phyloP scores from a whole-genome alignment of 2,888 invertebrate genomes.

The Tiphia femorata region DNA sequence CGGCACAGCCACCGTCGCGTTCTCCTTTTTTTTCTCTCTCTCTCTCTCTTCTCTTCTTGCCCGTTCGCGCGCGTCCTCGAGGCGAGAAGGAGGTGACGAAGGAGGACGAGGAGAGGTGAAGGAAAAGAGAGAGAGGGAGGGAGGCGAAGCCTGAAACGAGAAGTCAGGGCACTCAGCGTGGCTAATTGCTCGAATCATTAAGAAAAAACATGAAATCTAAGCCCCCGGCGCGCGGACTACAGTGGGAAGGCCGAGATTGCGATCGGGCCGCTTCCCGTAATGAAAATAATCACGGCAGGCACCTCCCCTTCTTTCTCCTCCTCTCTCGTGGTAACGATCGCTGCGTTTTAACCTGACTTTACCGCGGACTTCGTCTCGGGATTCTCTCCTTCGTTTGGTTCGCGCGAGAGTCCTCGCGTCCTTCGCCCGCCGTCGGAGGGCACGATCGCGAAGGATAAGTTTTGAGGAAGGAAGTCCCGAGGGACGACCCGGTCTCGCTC shows the following conservation, averaged over 20 bases:
- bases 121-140: slow-evolving; percentile 36
- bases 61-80: too few species aligned
- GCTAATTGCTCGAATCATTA: slow-evolving; percentile 70
- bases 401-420: slow-evolving; percentile 3
- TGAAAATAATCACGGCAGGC: slow-evolving; percentile 66
- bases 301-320: too few species aligned
- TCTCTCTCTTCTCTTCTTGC: slow-evolving; percentile 8
- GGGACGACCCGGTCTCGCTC: too few species aligned
- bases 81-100: too few species aligned
- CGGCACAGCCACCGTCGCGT: too few species aligned
- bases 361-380: slow-evolving; percentile 48
- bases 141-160: slow-evolving; percentile 51
- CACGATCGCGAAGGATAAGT: too few species aligned
- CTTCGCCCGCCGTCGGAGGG: too few species aligned
- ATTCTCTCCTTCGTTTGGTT: slow-evolving; percentile 11
- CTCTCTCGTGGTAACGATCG: slow-evolving; percentile 43
- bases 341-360: slow-evolving; percentile 52
- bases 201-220: slow-evolving; percentile 69
- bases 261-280: slow-evolving; percentile 60
- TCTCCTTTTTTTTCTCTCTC: slow-evolving; percentile 1
- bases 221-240: slow-evolving; percentile 47
- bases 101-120: slow-evolving; percentile 10
- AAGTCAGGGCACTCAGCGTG: slow-evolving; percentile 68
- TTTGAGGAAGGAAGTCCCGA: too few species aligned
- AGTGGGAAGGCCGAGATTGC: slow-evolving; percentile 63